Evolutionary conservation across 2,113 vertebrate genomes (phyloP), one percentile per base, ranked within the genome.

Genomic region (Amphilophus citrinellus): DNA sequence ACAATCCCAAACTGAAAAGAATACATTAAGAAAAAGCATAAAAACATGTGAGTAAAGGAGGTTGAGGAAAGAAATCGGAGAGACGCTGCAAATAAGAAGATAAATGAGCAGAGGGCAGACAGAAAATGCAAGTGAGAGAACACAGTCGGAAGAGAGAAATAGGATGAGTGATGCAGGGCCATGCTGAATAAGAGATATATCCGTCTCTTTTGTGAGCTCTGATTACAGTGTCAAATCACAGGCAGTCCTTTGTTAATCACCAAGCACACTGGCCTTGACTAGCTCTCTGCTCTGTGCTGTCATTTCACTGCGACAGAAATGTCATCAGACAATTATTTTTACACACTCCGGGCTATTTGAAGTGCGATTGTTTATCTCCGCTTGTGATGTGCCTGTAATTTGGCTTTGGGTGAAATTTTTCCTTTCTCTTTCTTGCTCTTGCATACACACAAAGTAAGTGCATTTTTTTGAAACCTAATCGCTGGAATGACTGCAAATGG

Each of bases 151-250:
- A 60, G 61, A 76, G 22, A 81, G 42, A 79, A 61, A 77, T 37
- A 42, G 32, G 37, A 80, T 44, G 79, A 84, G 61, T 13, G 73
- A 87, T 77, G 83, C 75, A 39, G 35, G 17, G 53, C 14, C 4
- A 6, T 58, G 89, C 91, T 84, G 85, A 93, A 77, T 61, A 61
- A 80, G 30, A 85, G 85, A 90, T 80, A 47, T 75, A 84, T 83
- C 57, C 5, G 6, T 73, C 87, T 79, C 76, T 83, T 88, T 93
- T 87, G 83, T 90, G 77, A 80, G 71, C 22, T 0, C 78, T 91
- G 91, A 92, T 93, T 91, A 83, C 84, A 66, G 81, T 76, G 86
- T 91, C 87, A 89, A 84, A 89, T 85, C 85, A 80, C 80, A 87
- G 83, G 77, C 71, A 6, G 79, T 30, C 61, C 65, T 89, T 89